Evolutionary conservation across 2,797 vertebrate genomes (phyloP).

Genomic region (Leptatherina wallacei): DNA sequence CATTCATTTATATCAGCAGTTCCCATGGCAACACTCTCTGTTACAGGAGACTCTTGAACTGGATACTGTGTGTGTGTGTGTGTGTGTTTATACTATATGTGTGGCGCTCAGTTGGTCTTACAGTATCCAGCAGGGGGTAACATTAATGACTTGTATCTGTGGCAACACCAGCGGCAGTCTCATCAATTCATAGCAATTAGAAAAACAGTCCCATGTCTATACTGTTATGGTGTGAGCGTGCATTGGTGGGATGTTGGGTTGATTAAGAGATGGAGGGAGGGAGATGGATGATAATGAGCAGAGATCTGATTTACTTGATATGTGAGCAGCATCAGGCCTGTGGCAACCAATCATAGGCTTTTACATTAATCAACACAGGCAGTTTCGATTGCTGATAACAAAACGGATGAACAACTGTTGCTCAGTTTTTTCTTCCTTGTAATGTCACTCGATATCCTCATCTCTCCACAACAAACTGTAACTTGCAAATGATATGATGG

Average conservation of each 20-base stretch:
- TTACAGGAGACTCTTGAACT: conserved; percentile 37
- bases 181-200: conserved; percentile 64
- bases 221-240: conserved; percentile 20
- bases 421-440: neutral
- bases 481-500: neutral
- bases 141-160: conserved; percentile 66
- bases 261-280: conserved; percentile 30
- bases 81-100: conserved; percentile 12
- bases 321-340: conserved; percentile 30
- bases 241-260: neutral
- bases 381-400: conserved; percentile 1
- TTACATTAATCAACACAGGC: conserved; percentile 10
- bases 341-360: neutral
- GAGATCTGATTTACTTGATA: conserved; percentile 8
- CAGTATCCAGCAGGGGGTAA: conserved; percentile 44
- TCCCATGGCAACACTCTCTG: conserved; percentile 69
- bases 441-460: neutral
- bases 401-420: neutral
- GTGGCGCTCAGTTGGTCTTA: conserved; percentile 24
- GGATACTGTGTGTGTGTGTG: conserved; percentile 19
- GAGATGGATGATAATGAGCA: conserved; percentile 47
- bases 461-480: neutral
- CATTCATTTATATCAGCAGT: conserved; percentile 68
- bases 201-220: conserved; percentile 15
- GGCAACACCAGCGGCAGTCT: conserved; percentile 48